Evolutionary conservation across 2,113 vertebrate genomes (phyloP).

Genomic region (Genyomyrus donnyi): DNA sequence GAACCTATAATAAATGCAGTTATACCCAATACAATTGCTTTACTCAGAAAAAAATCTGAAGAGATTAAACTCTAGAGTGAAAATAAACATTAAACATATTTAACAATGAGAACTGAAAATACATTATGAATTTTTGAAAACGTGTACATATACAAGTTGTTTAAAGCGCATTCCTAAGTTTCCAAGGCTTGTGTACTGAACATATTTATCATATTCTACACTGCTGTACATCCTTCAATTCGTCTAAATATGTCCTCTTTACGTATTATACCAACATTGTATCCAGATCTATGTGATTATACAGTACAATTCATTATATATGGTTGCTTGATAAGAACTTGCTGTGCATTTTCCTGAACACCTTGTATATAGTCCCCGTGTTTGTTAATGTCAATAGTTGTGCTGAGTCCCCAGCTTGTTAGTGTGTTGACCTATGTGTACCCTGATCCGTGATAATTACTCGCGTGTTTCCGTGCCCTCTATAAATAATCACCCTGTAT

Average conservation of each 20-base stretch:
- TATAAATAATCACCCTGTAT: not conserved
- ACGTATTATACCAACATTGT: too few relatives aligned
- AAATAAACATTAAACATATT: not conserved
- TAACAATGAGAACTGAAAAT: not conserved
- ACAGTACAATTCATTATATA: too few relatives aligned
- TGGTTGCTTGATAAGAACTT: too few relatives aligned
- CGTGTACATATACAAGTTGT: not conserved
- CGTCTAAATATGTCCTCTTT: too few relatives aligned
- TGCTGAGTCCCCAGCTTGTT: too few relatives aligned
- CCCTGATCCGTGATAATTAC: too few relatives aligned
- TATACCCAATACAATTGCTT: not conserved
- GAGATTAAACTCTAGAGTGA: not conserved
- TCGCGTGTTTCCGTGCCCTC: not conserved
- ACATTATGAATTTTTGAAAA: not conserved
- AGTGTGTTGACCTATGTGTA: not conserved
- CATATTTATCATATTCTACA: not conserved
- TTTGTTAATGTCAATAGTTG: too few relatives aligned
- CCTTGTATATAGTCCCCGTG: not conserved
- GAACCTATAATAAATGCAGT: not conserved
- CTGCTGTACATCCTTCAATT: too few relatives aligned
- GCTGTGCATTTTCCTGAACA: not conserved
- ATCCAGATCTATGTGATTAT: too few relatives aligned
- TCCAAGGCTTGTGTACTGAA: too few relatives aligned
- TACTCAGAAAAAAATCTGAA: not conserved
- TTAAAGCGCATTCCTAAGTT: not conserved